phyloP scores from a whole-genome alignment of 2,113 vertebrate species.

The Dasyurus viverrinus region DNA sequence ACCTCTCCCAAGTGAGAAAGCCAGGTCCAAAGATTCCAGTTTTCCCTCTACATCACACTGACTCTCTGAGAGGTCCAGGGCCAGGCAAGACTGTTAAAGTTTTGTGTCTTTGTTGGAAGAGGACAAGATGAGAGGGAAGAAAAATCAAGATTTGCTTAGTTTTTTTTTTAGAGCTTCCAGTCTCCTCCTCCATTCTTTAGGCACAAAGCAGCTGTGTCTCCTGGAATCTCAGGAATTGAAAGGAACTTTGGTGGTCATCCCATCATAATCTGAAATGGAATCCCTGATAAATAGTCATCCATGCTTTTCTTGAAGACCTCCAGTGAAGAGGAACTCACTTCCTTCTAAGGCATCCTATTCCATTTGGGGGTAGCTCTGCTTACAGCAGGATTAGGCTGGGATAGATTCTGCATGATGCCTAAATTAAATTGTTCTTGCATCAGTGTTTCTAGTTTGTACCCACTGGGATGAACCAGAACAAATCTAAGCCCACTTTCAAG shows the following conservation, averaged over 20 bases:
- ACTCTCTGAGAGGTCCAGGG: not conserved
- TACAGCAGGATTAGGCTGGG: not conserved
- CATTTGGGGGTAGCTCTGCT: not conserved
- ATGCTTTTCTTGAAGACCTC: not conserved
- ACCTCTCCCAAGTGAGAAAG: not conserved
- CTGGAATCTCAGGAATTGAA: not conserved
- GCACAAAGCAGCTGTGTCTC: not conserved
- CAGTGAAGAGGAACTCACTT: not conserved
- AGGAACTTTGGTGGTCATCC: not conserved
- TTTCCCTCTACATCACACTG: not conserved
- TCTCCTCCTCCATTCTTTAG: too few species aligned
- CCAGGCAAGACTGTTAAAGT: not conserved
- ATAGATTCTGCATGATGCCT: not conserved
- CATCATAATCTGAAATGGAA: not conserved
- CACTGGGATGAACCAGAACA: not conserved
- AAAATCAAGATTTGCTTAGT: not conserved
- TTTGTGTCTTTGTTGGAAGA: not conserved
- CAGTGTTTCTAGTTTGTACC: not conserved
- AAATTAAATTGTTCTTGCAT: not conserved
- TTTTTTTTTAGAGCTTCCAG: not conserved
- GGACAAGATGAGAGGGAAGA: not conserved
- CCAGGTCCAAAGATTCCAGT: not conserved
- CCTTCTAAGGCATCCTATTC: not conserved
- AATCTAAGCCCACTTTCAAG: not conserved
- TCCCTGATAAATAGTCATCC: not conserved